These are phyloP conservation scores for Microvelia longipes DNA, from an alignment of 1,140 invertebrate species.

Conservation along the genomic window DNA sequence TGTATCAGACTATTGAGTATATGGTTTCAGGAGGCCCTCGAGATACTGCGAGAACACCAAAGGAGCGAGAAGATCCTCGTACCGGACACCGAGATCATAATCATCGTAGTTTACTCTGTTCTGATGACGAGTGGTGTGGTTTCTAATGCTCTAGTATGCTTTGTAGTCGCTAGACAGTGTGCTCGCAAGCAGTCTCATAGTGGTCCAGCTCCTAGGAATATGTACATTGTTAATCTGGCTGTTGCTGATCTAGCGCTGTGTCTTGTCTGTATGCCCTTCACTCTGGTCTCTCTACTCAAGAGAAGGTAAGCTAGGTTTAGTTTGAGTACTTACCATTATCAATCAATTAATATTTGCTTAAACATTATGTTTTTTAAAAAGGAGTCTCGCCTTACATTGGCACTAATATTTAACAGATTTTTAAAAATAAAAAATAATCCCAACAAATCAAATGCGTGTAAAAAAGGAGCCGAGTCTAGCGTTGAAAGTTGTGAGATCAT, in stretches of 20 bases:
- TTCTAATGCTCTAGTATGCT: constrained; percentile 30
- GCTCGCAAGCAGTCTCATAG: constrained; percentile 26
- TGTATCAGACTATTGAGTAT: no score
- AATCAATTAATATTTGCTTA: neutral
- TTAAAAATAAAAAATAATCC: no score
- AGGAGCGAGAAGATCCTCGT: constrained; percentile 18
- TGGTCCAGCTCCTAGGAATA: constrained; percentile 37
- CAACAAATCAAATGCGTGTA: no score
- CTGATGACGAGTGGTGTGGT: constrained; percentile 22
- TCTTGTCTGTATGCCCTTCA: constrained; percentile 40
- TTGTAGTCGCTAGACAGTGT: constrained; percentile 31
- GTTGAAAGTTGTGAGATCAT: no score
- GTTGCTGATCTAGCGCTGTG: constrained; percentile 42
- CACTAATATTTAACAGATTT: no score
- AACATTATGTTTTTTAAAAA: no score
- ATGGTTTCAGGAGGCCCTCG: constrained; percentile 16
- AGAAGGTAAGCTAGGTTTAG: no score
- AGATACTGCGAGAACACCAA: constrained; percentile 18
- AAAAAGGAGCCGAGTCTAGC: no score
- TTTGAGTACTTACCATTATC: neutral
- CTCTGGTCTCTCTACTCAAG: constrained; percentile 31
- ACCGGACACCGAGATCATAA: constrained; percentile 18
- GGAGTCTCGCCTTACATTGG: no score
- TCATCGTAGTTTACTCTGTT: constrained; percentile 21
- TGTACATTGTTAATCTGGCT: constrained; percentile 45